Percentiles rank a stretch among this genome's conserved stretches.
phyloP scores from a whole-genome alignment of 2,797 vertebrate genomes.

The Acanthurus leucopareius region DNA sequence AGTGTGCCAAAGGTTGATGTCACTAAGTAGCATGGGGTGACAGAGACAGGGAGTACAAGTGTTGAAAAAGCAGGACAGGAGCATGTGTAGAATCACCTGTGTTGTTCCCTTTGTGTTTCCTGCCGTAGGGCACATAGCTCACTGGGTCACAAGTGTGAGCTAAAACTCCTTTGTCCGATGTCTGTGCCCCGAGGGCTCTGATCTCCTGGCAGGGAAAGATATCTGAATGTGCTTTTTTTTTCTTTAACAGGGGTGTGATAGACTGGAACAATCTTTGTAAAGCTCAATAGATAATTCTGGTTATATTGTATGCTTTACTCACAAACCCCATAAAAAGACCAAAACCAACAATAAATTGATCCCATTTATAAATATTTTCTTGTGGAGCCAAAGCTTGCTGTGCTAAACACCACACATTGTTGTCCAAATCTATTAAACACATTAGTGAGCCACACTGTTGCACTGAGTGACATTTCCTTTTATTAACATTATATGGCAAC shows the following conservation, averaged over 20 bases:
- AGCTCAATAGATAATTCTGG: constrained; percentile 17
- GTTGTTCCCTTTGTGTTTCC: constrained; percentile 73
- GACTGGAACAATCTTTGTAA: constrained; percentile 38
- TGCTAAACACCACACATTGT: background rate
- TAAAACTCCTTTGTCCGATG: constrained; percentile 75
- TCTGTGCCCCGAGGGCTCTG: constrained; percentile 68
- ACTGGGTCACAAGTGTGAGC: constrained; percentile 82
- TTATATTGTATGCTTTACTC: constrained; percentile 24
- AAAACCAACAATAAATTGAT: constrained; percentile 13
- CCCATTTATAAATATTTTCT: background rate
- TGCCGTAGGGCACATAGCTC: constrained; percentile 77
- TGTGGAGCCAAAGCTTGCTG: background rate
- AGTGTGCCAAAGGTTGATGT: constrained; percentile 81
- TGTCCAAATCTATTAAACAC: background rate
- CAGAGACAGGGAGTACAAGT: constrained; percentile 78
- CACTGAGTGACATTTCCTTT: background rate
- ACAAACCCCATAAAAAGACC: background rate
- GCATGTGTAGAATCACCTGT: constrained; percentile 80
- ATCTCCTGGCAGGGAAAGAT: constrained; percentile 64
- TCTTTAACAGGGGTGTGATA: constrained; percentile 29
- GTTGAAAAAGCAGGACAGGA: constrained; percentile 80
- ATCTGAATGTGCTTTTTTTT: constrained; percentile 52
- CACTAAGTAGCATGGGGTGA: constrained; percentile 79
- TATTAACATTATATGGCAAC: background rate
- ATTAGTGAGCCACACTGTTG: background rate